Evolutionary conservation across 2,797 vertebrate genomes (phyloP).

Genomic region (Phrynocephalus vlangalii): DNA sequence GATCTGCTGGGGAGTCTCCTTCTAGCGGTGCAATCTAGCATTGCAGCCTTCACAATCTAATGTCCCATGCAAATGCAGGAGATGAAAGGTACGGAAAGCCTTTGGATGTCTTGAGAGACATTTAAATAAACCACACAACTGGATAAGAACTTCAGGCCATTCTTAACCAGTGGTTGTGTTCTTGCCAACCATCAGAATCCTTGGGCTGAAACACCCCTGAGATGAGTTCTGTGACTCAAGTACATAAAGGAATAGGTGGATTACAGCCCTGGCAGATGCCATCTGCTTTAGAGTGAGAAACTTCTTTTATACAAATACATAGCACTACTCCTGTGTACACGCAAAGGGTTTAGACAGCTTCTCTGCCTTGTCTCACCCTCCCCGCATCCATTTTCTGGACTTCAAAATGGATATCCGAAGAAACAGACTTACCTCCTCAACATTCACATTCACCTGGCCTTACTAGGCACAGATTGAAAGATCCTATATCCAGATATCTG

Average conservation of each 20-base stretch:
- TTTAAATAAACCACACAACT: neutral
- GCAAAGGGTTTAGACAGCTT: neutral
- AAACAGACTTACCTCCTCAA: neutral
- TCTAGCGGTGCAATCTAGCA: conserved; percentile 78
- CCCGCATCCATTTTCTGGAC: neutral
- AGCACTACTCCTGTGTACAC: neutral
- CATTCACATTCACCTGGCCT: neutral
- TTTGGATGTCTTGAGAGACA: neutral
- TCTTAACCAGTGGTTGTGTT: neutral
- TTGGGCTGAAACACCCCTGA: accelerated
- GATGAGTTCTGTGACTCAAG: neutral
- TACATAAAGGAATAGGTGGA: neutral
- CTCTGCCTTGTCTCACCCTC: too few relatives aligned
- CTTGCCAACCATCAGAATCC: accelerated
- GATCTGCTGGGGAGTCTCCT: conserved; percentile 70
- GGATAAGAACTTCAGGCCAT: neutral
- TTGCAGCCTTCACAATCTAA: conserved; percentile 53
- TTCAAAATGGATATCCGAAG: neutral
- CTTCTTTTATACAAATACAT: neutral
- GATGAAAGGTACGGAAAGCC: neutral
- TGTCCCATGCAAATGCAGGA: neutral
- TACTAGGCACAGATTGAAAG: neutral
- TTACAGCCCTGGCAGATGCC: neutral
- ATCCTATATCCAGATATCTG: neutral
- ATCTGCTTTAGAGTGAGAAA: neutral